phyloP scores from a whole-genome alignment of 2,797 vertebrate species.

The Podarcis lilfordi region DNA sequence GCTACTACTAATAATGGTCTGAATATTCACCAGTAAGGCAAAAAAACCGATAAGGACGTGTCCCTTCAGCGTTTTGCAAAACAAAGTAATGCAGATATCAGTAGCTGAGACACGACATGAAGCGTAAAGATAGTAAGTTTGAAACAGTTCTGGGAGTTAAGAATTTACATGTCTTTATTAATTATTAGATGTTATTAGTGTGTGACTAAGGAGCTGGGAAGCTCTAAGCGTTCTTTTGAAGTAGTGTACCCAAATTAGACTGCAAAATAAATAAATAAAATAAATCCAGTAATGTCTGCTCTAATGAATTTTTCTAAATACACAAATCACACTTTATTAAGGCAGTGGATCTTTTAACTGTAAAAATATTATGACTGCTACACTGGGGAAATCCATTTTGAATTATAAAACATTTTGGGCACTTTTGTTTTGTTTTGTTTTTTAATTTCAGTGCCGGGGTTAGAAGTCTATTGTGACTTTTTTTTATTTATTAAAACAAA shows the following conservation, averaged over 20 bases:
- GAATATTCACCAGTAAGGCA: slow-evolving; percentile 55
- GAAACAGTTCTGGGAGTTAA: slow-evolving; percentile 78
- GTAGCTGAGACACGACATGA: slow-evolving; percentile 73
- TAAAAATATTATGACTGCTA: slow-evolving; percentile 70
- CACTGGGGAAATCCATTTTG: slow-evolving; percentile 66
- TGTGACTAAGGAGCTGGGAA: slow-evolving; percentile 77
- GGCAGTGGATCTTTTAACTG: slow-evolving; percentile 70
- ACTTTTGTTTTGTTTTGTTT: slow-evolving; percentile 40
- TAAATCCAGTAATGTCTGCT: slow-evolving; percentile 68
- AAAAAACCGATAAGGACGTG: slow-evolving; percentile 50
- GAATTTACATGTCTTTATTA: slow-evolving; percentile 79
- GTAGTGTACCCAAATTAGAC: slow-evolving; percentile 76
- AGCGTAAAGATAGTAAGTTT: slow-evolving; percentile 72
- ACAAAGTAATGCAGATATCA: slow-evolving; percentile 74
- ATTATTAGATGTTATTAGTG: slow-evolving; percentile 78
- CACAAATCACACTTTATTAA: slow-evolving; percentile 73
- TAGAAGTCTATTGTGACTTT: slow-evolving; percentile 24
- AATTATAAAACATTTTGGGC: slow-evolving; percentile 63
- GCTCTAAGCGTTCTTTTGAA: slow-evolving; percentile 77
- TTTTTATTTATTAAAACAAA: slow-evolving; percentile 3
- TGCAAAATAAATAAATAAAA: slow-evolving; percentile 72
- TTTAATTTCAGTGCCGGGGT: slow-evolving; percentile 22
- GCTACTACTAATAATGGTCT: slow-evolving; percentile 11
- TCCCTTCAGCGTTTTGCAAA: slow-evolving; percentile 73
- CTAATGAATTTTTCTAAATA: slow-evolving; percentile 70